A percentile compares a stretch with the other conserved stretches of the same genome.
Evolutionary conservation across 2,113 vertebrate species (phyloP).

Genomic region (Holacanthus passer): DNA sequence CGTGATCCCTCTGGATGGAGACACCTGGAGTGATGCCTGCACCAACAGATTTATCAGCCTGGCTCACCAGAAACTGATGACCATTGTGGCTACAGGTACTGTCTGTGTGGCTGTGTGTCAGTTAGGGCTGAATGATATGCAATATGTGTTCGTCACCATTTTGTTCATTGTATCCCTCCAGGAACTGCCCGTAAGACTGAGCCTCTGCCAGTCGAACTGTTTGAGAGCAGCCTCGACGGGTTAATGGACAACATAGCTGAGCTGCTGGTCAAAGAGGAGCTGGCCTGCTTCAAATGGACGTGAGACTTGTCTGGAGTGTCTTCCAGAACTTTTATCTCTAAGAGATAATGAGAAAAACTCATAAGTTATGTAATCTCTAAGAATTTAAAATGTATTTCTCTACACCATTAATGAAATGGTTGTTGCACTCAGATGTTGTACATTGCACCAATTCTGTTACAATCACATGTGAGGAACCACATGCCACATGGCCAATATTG

Average conservation of each 20-base stretch:
- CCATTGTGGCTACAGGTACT: constrained; percentile 85
- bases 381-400: neutral
- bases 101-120: neutral
- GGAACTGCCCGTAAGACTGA: neutral
- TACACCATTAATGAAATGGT: neutral
- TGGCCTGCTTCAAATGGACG: constrained; percentile 72
- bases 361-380: neutral
- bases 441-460: no score
- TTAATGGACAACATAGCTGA: constrained; percentile 61
- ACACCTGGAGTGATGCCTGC: constrained; percentile 85
- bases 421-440: neutral
- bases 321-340: neutral
- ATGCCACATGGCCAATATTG: neutral
- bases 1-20: constrained; percentile 82
- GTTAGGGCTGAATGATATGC: no score
- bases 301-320: constrained; percentile 36
- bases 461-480: neutral
- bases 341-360: neutral
- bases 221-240: constrained; percentile 39
- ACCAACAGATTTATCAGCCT: constrained; percentile 87
- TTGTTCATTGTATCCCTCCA: constrained; percentile 1
- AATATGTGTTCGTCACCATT: neutral
- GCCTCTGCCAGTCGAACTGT: constrained; percentile 72
- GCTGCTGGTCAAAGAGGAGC: constrained; percentile 72
- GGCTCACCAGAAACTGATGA: constrained; percentile 85